Conservation (phyloP, 2,888 invertebrate species). For the Onthophagus sagittarius region DNA sequence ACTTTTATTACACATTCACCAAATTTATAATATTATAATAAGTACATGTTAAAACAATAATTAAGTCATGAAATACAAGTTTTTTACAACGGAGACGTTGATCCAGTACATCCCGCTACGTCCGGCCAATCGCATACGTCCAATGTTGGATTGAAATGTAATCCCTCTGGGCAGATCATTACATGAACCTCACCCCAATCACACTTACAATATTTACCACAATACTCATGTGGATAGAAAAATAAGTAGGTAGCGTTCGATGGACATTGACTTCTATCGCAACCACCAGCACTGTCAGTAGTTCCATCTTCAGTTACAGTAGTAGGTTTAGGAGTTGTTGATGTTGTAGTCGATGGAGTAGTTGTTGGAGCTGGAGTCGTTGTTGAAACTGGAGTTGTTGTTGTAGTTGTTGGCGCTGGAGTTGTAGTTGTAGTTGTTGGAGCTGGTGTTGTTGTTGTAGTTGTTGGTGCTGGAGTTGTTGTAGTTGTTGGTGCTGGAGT, state of each 20-base stretch:
- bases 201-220: background rate
- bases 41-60: background rate
- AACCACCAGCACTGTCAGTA: background rate
- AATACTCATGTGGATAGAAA: background rate
- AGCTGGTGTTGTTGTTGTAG: background rate
- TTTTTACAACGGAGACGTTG: background rate
- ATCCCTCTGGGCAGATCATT: background rate
- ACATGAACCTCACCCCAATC: background rate
- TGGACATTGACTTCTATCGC: background rate
- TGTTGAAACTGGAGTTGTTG: background rate
- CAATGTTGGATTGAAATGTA: background rate
- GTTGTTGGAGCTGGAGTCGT: background rate
- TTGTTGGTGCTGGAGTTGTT: background rate
- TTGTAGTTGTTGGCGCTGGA: too few relatives aligned
- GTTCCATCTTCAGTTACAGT: background rate
- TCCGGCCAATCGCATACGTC: background rate
- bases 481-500: slow-evolving; percentile 1
- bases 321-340: background rate
- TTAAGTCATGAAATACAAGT: background rate
- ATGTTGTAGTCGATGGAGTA: background rate
- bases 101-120: background rate
- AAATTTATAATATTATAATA: background rate
- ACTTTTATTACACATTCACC: background rate
- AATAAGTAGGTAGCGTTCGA: background rate
- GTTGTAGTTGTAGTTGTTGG: too few relatives aligned